Conservation (phyloP, 2,888 invertebrate genomes). For the Zygaena filipendulae region DNA sequence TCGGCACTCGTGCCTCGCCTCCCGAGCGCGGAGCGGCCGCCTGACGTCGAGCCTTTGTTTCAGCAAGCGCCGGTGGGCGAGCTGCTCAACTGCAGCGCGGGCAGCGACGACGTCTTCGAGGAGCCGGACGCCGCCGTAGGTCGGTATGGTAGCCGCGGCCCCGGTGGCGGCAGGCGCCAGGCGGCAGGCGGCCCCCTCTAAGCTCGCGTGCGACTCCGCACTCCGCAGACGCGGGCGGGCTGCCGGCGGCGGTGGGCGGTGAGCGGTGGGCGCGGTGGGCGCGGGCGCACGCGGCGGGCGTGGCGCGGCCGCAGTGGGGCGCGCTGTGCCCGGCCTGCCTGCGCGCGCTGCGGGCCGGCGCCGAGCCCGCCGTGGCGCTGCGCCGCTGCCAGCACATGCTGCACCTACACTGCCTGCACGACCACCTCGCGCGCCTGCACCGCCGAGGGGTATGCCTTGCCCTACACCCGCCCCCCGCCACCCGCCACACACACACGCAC, state of each 20-base stretch:
- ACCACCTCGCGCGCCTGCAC: conserved; percentile 60
- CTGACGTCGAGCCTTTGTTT: background rate
- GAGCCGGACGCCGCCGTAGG: conserved; percentile 18
- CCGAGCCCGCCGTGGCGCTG: conserved; percentile 77
- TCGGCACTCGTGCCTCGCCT: too few species aligned
- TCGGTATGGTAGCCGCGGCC: conserved; percentile 10
- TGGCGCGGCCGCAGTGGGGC: conserved; percentile 73
- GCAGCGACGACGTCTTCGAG: conserved; percentile 78
- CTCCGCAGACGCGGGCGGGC: background rate
- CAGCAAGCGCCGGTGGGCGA: conserved; percentile 62
- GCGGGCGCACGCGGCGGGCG: conserved; percentile 39
- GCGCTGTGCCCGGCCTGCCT: conserved; percentile 72
- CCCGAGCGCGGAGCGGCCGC: too few species aligned
- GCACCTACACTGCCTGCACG: conserved; percentile 83
- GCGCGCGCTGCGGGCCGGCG: conserved; percentile 49
- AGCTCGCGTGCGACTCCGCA: background rate
- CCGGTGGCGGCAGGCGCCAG: too few species aligned
- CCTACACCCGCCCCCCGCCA: background rate
- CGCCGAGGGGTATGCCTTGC: conserved; percentile 10
- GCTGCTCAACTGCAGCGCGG: conserved; percentile 76
- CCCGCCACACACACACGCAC: too few species aligned
- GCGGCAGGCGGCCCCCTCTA: conserved; percentile 8
- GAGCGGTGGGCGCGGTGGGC: conserved; percentile 15
- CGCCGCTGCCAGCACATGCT: conserved; percentile 81
- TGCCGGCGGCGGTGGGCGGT: conserved; percentile 1